Evolutionary conservation across 2,888 invertebrate species (phyloP).

Genomic region (Xylota segnis): DNA sequence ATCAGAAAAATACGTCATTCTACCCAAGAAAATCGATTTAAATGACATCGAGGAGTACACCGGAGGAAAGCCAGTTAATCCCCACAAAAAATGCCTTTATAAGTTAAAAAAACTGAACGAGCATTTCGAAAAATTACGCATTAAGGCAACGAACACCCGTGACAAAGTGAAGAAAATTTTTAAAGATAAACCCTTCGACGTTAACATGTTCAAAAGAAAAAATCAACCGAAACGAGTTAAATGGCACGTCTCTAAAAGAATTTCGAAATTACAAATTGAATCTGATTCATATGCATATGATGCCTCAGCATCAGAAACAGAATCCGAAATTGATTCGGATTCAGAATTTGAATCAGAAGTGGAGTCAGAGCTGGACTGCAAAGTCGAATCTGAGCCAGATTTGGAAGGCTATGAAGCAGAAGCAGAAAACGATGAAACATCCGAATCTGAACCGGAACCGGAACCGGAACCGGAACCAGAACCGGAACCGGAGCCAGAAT

Average conservation of each 20-base stretch:
- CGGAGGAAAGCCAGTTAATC: not conserved
- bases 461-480: not conserved
- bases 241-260: too few species aligned
- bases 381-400: too few species aligned
- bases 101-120: slow-evolving; percentile 19
- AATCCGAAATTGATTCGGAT: too few species aligned
- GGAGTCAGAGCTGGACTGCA: too few species aligned
- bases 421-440: too few species aligned
- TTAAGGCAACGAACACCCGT: not conserved
- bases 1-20: not conserved
- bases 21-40: not conserved
- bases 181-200: not conserved
- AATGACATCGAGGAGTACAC: not conserved
- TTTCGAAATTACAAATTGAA: too few species aligned
- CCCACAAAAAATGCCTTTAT: slow-evolving; percentile 13
- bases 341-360: too few species aligned
- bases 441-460: too few species aligned
- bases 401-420: too few species aligned
- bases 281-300: not conserved
- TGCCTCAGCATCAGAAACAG: too few species aligned
- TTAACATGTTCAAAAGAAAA: slow-evolving; percentile 24
- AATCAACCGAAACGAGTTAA: not conserved
- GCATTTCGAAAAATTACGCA: slow-evolving; percentile 1
- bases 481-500: not conserved
- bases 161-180: slow-evolving; percentile 16